These are phyloP conservation scores for Polia nebulosa DNA, from an alignment of 2,888 invertebrate genomes.

Conservation along the genomic window DNA sequence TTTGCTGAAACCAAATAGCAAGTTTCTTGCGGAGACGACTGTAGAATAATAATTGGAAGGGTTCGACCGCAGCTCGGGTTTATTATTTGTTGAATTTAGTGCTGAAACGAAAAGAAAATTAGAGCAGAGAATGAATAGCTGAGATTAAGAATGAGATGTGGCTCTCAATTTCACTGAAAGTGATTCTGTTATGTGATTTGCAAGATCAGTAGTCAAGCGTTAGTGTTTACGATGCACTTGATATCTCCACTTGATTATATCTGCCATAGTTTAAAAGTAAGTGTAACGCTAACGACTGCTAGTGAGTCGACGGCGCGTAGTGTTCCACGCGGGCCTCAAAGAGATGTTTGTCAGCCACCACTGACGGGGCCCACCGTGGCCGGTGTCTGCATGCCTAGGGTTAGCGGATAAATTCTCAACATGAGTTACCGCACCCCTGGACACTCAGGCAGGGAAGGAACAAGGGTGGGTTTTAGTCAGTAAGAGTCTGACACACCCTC, in stretches of 20 bases:
- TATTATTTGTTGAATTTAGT: slow-evolving; percentile 54
- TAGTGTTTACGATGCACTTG: slow-evolving; percentile 5
- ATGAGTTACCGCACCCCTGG: too few relatives aligned
- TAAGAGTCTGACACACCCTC: too few relatives aligned
- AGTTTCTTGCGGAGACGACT: slow-evolving; percentile 51
- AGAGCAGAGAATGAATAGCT: slow-evolving; percentile 35
- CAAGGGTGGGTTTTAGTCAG: too few relatives aligned
- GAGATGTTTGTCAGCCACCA: too few relatives aligned
- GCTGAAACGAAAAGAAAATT: slow-evolving; percentile 51
- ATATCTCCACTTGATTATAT: slow-evolving; percentile 15
- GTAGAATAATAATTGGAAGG: slow-evolving; percentile 63
- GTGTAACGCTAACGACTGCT: not conserved
- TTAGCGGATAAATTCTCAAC: too few relatives aligned
- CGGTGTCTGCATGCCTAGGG: too few relatives aligned
- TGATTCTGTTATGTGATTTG: slow-evolving; percentile 9
- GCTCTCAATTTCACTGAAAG: slow-evolving; percentile 17
- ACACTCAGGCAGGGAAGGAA: too few relatives aligned
- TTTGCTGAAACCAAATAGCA: slow-evolving; percentile 58
- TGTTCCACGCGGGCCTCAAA: too few relatives aligned
- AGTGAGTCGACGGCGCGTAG: too few relatives aligned
- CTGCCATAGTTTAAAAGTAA: not conserved
- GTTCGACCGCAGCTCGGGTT: slow-evolving; percentile 45
- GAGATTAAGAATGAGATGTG: slow-evolving; percentile 35
- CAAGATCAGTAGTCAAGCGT: not conserved
- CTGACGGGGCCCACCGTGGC: too few relatives aligned